Base-by-base conservation (phyloP, 2,113 vertebrate genomes). In the Bagarius yarrelli region DNA sequence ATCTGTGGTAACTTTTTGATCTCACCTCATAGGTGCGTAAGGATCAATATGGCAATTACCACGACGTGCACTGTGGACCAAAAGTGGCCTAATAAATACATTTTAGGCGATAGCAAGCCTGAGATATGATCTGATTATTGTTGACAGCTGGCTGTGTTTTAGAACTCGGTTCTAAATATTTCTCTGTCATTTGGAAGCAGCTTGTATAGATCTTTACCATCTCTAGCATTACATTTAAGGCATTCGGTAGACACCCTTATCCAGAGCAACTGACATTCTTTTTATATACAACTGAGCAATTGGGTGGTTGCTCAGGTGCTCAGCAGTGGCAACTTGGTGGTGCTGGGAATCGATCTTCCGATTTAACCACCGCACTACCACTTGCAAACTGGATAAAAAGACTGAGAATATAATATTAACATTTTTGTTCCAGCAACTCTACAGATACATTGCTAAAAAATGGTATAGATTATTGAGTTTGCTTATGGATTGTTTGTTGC, bases 401-500 rank as follows among this genome's bases (percentile, higher is more conserved):
- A 60, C 55, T 61, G 34, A 44, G 18, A n/a, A 27, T 57, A 25
- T 4, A 59, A 36, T 36, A 30, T 60, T n/a, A 44, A 40, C 15
- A 19, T 30, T 76, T 61, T 21, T 47, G 56, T 40, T 40, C 3
- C 36, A 40, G 40, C 36, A 60, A 25, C 64, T 44, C 9, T 23
- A 27, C 18, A 50, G 15, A 8, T 1, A 2, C 14, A 63, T n/a
- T 30, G 14, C 56, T 60, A 25, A 8, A 59, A 30, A 34, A n/a
- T 53, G 60, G 21, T 66, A 44, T 44, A 12, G 12, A 23, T 67
- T 13, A 72, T 44, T 52, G 56, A 78, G 32, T 80, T 76, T 53
- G 27, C 30, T 71, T 57, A 27, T 69, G 72, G 59, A 36, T 63
- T 61, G 50, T 36, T 59, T 79, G 69, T 30, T 56, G 78, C 40